Base-by-base conservation (phyloP, 2,113 vertebrate species). In the Hippocampus zosterae region DNA sequence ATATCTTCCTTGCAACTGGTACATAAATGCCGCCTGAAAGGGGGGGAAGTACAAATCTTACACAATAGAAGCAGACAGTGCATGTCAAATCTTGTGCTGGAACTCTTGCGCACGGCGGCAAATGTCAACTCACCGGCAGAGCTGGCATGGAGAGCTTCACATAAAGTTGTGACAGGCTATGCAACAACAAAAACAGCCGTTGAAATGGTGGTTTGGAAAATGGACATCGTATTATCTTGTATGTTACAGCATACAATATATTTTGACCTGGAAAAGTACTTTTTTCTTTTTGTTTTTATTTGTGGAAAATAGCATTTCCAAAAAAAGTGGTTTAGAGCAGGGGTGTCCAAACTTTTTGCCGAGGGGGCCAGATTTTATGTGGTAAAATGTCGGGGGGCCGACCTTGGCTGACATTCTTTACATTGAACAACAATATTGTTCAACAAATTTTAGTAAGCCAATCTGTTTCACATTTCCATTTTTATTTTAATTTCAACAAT, bases 81-180 rank as follows among this genome's bases (percentile, higher is more conserved):
- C 18, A 55, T 59, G 7, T 8, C 9, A 9, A 18, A 9, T 68
- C 3, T 68, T 8, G 11, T 62, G 1, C 37, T 2, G 25, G 42
- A 33, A 56, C 59, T 21, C 1, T 71, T 29, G n/a, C 16, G 63
- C 12, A 63, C 8, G 1, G 5, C 16, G 6, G 4, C 11, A 2
- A 57, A 60, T 46, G 57, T 16, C 44, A 66, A 95, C 96, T 97
- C 87, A 98, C 97, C 13, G 97, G 97, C 70, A 99, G 92, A 8
- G 94, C 92, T 69, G 97, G 96, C 84, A 96, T 94, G 81, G 95
- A 96, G 86, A 96, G 92, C 90, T 89, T 93, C 80, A 98, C 97
- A 0, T 99, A 99, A 60, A 94, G 72, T 83, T 98, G 96, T 13
- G 96, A 91, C 37, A 99, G 89, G 74, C 97, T 99, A 84, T 65